phyloP scores from a whole-genome alignment of 1,140 invertebrate genomes.

The Solenopsis fugax region DNA sequence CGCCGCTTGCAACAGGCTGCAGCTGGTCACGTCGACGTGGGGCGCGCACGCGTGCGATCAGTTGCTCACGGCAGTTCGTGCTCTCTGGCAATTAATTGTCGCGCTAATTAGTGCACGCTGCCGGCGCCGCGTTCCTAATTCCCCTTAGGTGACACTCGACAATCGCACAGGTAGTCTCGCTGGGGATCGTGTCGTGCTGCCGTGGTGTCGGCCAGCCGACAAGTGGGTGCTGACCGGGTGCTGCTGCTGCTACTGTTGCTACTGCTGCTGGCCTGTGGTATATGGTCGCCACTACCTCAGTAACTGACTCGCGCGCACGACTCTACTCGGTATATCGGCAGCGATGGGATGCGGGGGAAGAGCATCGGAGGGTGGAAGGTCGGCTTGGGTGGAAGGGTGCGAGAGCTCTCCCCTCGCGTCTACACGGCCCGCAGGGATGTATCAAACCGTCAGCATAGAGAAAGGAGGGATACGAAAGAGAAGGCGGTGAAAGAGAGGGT shows the following conservation, averaged over 20 bases:
- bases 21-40: slow-evolving; percentile 17
- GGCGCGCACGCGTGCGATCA: slow-evolving; percentile 28
- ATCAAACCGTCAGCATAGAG: slow-evolving; percentile 36
- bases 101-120: slow-evolving; percentile 28
- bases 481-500: slow-evolving; percentile 6
- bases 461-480: background rate
- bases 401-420: slow-evolving; percentile 45
- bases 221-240: slow-evolving; percentile 64
- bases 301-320: slow-evolving; percentile 56
- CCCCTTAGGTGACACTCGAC: background rate
- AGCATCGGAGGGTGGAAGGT: slow-evolving; percentile 45
- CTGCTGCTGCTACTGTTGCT: slow-evolving; percentile 13
- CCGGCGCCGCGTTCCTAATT: background rate
- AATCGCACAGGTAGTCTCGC: slow-evolving; percentile 21
- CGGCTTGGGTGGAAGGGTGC: slow-evolving; percentile 58
- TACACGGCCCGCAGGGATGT: slow-evolving; percentile 64
- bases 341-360: slow-evolving; percentile 4
- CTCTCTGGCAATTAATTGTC: slow-evolving; percentile 41
- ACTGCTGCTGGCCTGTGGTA: slow-evolving; percentile 18
- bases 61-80: slow-evolving; percentile 14
- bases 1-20: slow-evolving; percentile 44
- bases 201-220: slow-evolving; percentile 55
- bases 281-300: slow-evolving; percentile 62
- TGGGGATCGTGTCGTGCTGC: background rate
- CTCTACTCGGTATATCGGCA: slow-evolving; percentile 19